These are phyloP conservation scores for Malurus melanocephalus DNA, from an alignment of 2,113 vertebrate genomes.

Conservation along the genomic window DNA sequence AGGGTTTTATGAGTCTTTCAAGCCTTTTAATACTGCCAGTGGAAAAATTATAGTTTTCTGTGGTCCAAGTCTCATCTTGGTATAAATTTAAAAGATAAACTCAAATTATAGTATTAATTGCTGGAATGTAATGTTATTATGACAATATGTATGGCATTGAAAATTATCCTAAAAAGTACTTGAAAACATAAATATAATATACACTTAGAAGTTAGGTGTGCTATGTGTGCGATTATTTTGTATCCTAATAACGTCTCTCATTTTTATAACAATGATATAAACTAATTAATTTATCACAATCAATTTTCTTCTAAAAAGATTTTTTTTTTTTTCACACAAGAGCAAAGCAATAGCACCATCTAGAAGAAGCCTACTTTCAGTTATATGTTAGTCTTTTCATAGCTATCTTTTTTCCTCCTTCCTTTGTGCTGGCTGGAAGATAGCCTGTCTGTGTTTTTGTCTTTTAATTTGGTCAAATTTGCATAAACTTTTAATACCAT, in stretches of 20 bases:
- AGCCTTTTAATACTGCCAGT: neutral
- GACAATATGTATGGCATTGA: neutral
- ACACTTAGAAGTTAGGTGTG: neutral
- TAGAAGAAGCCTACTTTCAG: slow-evolving; percentile 36
- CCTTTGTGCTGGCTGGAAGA: neutral
- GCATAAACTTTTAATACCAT: neutral
- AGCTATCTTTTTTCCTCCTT: neutral
- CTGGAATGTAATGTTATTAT: neutral
- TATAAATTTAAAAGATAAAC: neutral
- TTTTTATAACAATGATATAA: neutral
- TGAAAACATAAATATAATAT: neutral
- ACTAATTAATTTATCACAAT: neutral
- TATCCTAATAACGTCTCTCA: neutral
- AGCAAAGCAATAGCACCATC: slow-evolving; percentile 55
- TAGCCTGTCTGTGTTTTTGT: neutral
- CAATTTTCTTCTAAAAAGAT: neutral
- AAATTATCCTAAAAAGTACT: neutral
- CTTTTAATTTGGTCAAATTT: neutral
- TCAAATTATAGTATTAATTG: neutral
- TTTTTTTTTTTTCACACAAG: neutral
- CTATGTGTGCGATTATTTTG: neutral
- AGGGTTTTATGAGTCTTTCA: neutral
- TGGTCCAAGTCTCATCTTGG: neutral
- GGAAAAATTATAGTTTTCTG: neutral
- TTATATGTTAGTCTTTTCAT: neutral